Percentiles rank a stretch among this genome's conserved stretches.
These are phyloP conservation scores for Notamacropus eugenii DNA, from an alignment of 2,797 vertebrate species.

Conservation along the genomic window DNA sequence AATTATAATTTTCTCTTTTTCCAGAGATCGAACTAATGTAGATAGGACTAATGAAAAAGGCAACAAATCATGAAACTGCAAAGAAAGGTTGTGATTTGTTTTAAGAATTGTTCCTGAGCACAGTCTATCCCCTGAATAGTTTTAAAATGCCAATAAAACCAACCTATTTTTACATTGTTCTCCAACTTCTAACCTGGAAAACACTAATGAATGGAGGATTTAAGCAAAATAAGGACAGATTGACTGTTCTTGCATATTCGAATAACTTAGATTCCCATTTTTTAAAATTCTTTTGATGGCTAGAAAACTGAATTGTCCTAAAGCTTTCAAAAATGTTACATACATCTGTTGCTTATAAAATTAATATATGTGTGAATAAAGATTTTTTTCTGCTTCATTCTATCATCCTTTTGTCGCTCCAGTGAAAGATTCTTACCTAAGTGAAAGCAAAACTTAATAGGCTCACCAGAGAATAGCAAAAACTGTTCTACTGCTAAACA, in stretches of 20 bases:
- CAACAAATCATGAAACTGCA: background rate
- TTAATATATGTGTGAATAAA: background rate
- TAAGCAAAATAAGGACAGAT: background rate
- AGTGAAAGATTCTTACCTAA: background rate
- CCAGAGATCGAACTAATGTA: background rate
- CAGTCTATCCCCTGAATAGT: background rate
- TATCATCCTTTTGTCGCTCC: background rate
- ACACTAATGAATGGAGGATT: background rate
- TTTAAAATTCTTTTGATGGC: background rate
- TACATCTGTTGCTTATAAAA: background rate
- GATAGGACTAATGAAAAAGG: background rate
- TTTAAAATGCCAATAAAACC: background rate
- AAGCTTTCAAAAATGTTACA: background rate
- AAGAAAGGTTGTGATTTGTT: background rate
- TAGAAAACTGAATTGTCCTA: background rate
- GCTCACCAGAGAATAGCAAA: constrained; percentile 3
- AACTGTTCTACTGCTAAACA: constrained; percentile 2
- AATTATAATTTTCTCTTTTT: background rate
- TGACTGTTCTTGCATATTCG: background rate
- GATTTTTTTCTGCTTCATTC: background rate
- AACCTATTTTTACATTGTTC: background rate
- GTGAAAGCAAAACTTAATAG: background rate
- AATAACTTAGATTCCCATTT: background rate
- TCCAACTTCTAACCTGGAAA: background rate
- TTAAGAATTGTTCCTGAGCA: background rate